Conservation (phyloP, 2,797 vertebrate species). For the Pipistrellus pipistrellus region DNA sequence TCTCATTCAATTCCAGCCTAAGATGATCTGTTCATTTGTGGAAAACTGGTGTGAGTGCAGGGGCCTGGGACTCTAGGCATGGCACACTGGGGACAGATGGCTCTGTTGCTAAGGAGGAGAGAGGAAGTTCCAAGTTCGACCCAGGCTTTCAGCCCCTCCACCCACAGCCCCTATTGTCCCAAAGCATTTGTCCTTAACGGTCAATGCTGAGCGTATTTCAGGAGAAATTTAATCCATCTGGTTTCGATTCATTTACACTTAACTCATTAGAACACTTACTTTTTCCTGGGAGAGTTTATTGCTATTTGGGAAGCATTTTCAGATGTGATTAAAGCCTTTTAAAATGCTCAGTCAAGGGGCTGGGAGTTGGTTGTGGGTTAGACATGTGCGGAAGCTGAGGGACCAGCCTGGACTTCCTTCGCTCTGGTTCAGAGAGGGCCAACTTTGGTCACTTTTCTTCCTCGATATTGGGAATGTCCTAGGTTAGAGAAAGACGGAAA, state of each 20-base stretch:
- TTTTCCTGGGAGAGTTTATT: conserved; percentile 47
- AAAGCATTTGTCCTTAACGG: conserved; percentile 42
- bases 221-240: conserved; percentile 73
- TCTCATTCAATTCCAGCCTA: conserved; percentile 57
- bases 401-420: neutral
- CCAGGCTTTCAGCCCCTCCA: neutral
- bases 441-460: neutral
- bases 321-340: conserved; percentile 69
- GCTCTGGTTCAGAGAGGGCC: neutral
- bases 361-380: neutral
- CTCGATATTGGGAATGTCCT: neutral
- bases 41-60: neutral
- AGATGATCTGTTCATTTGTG: conserved; percentile 12
- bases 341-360: conserved; percentile 48
- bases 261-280: conserved; percentile 74
- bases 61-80: neutral
- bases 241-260: conserved; percentile 79
- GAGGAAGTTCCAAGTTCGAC: neutral
- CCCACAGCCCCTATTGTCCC: neutral
- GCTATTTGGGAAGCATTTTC: conserved; percentile 73
- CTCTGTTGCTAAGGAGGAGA: neutral
- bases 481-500: neutral
- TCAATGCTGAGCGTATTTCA: conserved; percentile 66
- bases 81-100: neutral
- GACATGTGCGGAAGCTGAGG: neutral